Conservation (phyloP, 2,888 invertebrate species). For the Sarcophaga rosellei region DNA sequence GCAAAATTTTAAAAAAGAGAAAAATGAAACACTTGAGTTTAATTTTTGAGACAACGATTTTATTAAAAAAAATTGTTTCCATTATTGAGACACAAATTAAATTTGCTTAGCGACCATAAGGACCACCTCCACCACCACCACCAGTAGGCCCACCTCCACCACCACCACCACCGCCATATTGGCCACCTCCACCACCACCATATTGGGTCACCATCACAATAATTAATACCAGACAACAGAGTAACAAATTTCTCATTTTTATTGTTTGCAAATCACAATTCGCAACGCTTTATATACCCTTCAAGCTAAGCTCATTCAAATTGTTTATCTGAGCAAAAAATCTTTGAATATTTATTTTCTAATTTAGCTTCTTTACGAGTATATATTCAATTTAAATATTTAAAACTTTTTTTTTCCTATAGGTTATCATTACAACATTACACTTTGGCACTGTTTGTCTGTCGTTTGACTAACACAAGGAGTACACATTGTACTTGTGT, state of each 20-base stretch:
- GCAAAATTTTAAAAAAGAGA: neutral
- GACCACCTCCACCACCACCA: slow-evolving; percentile 31
- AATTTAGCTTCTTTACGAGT: neutral
- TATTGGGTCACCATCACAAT: slow-evolving; percentile 55
- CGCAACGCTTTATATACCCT: slow-evolving; percentile 47
- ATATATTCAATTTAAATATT: neutral
- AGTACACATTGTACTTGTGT: neutral
- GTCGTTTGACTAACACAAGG: neutral
- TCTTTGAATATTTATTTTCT: neutral
- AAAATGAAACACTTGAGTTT: neutral
- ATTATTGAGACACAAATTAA: neutral
- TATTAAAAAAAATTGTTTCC: neutral
- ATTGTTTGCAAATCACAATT: slow-evolving; percentile 7
- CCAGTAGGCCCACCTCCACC: slow-evolving; percentile 41
- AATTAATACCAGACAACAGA: slow-evolving; percentile 46
- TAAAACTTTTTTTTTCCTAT: neutral
- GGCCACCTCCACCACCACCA: slow-evolving; percentile 41
- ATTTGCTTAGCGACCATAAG: neutral
- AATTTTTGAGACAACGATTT: neutral
- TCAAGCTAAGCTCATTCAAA: neutral
- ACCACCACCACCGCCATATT: slow-evolving; percentile 29
- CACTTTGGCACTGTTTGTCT: neutral
- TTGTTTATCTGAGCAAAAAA: neutral
- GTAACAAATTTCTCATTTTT: slow-evolving; percentile 45
- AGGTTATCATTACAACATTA: slow-evolving; percentile 12